A percentile compares a stretch with the other conserved stretches of the same genome.
These are phyloP conservation scores for Platygyra sinensis DNA, from an alignment of 64 coral and sea anemone genomes.

Conservation along the genomic window DNA sequence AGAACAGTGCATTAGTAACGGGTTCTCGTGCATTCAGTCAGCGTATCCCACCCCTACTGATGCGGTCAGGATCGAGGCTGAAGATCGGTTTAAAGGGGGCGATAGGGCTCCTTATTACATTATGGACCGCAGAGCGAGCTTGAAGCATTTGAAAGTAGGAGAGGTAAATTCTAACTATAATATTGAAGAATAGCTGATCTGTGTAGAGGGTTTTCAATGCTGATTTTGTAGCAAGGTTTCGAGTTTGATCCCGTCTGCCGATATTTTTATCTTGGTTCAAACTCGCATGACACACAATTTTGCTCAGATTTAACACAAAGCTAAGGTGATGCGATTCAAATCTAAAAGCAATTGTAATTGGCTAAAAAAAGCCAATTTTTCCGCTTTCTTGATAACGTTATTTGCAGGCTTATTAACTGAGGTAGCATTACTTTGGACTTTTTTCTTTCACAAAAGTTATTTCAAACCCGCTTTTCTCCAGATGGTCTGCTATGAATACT, in stretches of 20 bases:
- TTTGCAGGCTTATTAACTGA: too few species aligned
- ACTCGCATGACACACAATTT: too few species aligned
- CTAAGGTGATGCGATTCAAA: too few species aligned
- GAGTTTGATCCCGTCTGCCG: too few species aligned
- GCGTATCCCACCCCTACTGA: constrained; percentile 53
- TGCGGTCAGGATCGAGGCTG: constrained; percentile 68
- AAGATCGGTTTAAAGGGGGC: constrained; percentile 58
- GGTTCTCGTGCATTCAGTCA: constrained; percentile 67
- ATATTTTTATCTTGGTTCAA: too few species aligned
- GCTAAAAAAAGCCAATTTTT: neutral
- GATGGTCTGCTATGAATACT: too few species aligned
- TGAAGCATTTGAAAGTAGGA: constrained; percentile 29
- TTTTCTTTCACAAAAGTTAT: too few species aligned
- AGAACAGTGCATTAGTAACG: constrained; percentile 71
- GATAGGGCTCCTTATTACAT: constrained; percentile 59
- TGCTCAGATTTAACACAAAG: too few species aligned
- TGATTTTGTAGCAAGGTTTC: too few species aligned
- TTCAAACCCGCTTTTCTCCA: too few species aligned
- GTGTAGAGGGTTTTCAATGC: neutral
- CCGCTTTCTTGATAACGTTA: too few species aligned
- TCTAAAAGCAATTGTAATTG: neutral
- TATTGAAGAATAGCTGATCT: neutral
- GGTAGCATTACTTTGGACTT: too few species aligned
- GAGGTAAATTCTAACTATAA: neutral
- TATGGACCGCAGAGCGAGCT: constrained; percentile 52